Evolutionary conservation across 2,888 invertebrate genomes (phyloP).

Genomic region (Tetragonula carbonaria): DNA sequence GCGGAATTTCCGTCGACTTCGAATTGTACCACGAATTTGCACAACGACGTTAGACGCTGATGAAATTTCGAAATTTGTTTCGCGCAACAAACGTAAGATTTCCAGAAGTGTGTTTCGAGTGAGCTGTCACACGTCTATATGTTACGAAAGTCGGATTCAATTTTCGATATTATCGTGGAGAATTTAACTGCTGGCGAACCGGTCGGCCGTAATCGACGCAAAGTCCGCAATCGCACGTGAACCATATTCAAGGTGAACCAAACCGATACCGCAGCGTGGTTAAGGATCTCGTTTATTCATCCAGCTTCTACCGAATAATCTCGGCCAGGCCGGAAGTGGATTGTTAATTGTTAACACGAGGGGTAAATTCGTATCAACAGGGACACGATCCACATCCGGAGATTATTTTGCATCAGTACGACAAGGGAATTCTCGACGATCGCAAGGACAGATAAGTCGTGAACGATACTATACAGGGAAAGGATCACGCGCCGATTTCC

Average conservation of each 20-base stretch:
- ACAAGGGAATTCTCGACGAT: slow-evolving; percentile 4
- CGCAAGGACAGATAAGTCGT: not conserved
- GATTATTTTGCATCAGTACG: slow-evolving; percentile 10
- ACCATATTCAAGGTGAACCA: slow-evolving; percentile 2
- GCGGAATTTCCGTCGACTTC: too few relatives aligned
- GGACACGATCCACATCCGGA: not conserved
- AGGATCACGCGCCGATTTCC: slow-evolving; percentile 44
- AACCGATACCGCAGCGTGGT: slow-evolving; percentile 23
- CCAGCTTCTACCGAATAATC: slow-evolving; percentile 6
- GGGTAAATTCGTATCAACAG: not conserved
- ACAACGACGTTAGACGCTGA: too few relatives aligned
- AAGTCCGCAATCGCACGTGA: not conserved
- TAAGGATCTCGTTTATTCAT: slow-evolving; percentile 24
- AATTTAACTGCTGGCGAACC: not conserved
- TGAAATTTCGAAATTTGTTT: not conserved
- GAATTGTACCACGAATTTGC: too few relatives aligned
- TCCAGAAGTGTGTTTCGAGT: not conserved
- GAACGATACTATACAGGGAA: slow-evolving; percentile 31
- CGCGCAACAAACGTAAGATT: not conserved
- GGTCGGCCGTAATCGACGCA: not conserved
- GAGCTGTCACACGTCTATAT: not conserved
- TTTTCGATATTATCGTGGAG: not conserved
- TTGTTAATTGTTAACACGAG: slow-evolving; percentile 6
- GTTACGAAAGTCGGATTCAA: not conserved
- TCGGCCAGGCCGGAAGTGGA: slow-evolving; percentile 1